phyloP scores from a whole-genome alignment of 1,140 invertebrate species.

The Drosophila lowei region DNA sequence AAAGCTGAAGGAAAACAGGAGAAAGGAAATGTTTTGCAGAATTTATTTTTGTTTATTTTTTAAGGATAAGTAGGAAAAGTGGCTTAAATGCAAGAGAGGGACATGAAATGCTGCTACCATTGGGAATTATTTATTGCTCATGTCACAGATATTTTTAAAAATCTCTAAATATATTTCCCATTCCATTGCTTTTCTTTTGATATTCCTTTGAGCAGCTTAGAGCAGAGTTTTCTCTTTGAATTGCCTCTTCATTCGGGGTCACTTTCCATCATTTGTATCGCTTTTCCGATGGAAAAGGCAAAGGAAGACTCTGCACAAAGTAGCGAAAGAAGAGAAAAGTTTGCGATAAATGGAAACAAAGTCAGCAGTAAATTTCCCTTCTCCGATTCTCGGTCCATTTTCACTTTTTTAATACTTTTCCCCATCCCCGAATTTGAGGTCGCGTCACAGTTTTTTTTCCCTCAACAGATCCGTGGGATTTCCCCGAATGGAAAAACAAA shows the following conservation, averaged over 20 bases:
- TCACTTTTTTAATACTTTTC: constrained; percentile 25
- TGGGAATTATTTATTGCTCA: not conserved
- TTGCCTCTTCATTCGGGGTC: constrained; percentile 30
- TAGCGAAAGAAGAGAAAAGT: constrained; percentile 37
- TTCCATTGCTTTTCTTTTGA: not conserved
- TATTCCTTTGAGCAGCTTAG: constrained; percentile 26
- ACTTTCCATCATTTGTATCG: constrained; percentile 33
- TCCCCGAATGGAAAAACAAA: constrained; percentile 5
- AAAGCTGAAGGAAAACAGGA: no score
- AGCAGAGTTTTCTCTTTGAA: not conserved
- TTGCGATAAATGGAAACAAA: constrained; percentile 50
- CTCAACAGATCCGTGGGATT: constrained; percentile 5
- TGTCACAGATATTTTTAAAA: not conserved
- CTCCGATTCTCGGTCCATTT: constrained; percentile 6
- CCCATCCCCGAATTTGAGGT: constrained; percentile 19
- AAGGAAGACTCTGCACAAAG: constrained; percentile 8
- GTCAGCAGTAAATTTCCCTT: constrained; percentile 18
- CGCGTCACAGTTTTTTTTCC: constrained; percentile 41
- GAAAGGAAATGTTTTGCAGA: not conserved
- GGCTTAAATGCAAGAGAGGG: no score
- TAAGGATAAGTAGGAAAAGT: not conserved
- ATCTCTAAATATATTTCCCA: not conserved
- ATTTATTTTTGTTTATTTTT: constrained; percentile 12
- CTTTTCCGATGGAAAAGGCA: constrained; percentile 7
- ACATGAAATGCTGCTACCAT: not conserved